phyloP scores from a whole-genome alignment of 2,797 vertebrate species.

The Crenichthys baileyi region DNA sequence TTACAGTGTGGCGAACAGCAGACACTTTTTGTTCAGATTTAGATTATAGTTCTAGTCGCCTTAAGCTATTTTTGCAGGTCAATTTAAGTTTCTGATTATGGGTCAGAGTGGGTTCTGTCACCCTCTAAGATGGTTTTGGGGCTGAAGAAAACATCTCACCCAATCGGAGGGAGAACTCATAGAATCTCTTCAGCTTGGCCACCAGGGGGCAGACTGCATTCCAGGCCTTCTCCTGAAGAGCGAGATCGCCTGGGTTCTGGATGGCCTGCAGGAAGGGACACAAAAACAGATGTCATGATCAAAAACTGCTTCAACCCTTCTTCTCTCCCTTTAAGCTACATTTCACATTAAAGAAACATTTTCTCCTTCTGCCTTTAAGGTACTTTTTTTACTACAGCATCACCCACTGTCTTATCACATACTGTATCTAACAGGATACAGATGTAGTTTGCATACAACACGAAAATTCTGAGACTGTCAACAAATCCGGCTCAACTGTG shows the following conservation, averaged over 20 bases:
- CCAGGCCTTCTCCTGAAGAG: constrained; percentile 92
- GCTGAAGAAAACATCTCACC: constrained; percentile 73
- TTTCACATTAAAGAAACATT: constrained; percentile 16
- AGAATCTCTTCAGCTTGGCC: constrained; percentile 91
- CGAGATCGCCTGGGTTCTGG: constrained; percentile 89
- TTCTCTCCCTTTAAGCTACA: not conserved
- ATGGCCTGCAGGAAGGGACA: constrained; percentile 82
- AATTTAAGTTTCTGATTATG: not conserved
- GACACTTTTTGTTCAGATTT: no score
- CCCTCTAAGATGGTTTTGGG: not conserved
- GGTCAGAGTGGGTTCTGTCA: constrained; percentile 20
- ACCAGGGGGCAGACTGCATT: constrained; percentile 91
- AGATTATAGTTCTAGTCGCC: no score
- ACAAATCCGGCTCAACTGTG: not conserved
- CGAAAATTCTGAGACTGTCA: not conserved
- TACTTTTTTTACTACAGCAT: not conserved
- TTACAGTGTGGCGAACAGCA: no score
- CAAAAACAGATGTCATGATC: constrained; percentile 43
- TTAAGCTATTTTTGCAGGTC: no score
- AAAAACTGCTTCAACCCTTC: constrained; percentile 11
- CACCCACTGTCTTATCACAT: not conserved
- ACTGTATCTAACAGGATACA: not conserved
- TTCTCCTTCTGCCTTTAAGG: constrained; percentile 1
- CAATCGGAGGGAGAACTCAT: constrained; percentile 90
- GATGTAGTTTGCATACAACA: not conserved